Evolutionary conservation across 2,797 vertebrate genomes (phyloP), one percentile per base, ranked within the genome.

Genomic region (Halcyon badia): DNA sequence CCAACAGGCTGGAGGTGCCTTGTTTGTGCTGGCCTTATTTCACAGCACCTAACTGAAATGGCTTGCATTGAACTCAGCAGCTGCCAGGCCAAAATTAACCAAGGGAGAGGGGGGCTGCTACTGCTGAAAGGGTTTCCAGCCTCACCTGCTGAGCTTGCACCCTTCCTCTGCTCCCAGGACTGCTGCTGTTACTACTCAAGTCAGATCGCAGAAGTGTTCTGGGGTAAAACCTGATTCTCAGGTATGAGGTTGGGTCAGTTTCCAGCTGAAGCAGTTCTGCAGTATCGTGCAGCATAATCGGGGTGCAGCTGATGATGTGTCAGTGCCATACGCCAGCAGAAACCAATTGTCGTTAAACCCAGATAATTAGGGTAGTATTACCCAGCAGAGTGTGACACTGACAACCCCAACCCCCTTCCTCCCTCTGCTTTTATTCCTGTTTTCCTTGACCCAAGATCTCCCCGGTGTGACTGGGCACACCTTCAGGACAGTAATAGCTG

Each of bases 341-440:
- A 77, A 17, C 25, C 14, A 9, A 61, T 48, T 33, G 26, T 52
- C 24, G 60, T 26, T 56, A 54, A 71, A 39, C 37, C 72, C 28
- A 49, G 33, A 17, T 69, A 84, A 65, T 46, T 30, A 56, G 12
- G 30, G n/a, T 18, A 57, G 44, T 26, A 37, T 11, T n/a, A 58
- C 8, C 22, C n/a, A 88, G 19, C 69, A 73, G 4, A 70, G 4
- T 37, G 24, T 15, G 42, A 73, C 25, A 44, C 11, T 2, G 6
- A 48, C 19, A 33, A 7, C 8, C 3, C 10, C 0, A 7, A 1
- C 5, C 10, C 11, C 28, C 1, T 12, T 17, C 11, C 25, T 3
- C 14, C 10, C 7, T 11, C 39, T 9, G 7, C 41, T 83, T 81
- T 81, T 60, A 44, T 48, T 64, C 1, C 1, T 6, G 11, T 51